Percentiles rank a stretch among this genome's conserved stretches.
Conservation (phyloP, 2,113 vertebrate genomes). For the Etheostoma spectabile region DNA sequence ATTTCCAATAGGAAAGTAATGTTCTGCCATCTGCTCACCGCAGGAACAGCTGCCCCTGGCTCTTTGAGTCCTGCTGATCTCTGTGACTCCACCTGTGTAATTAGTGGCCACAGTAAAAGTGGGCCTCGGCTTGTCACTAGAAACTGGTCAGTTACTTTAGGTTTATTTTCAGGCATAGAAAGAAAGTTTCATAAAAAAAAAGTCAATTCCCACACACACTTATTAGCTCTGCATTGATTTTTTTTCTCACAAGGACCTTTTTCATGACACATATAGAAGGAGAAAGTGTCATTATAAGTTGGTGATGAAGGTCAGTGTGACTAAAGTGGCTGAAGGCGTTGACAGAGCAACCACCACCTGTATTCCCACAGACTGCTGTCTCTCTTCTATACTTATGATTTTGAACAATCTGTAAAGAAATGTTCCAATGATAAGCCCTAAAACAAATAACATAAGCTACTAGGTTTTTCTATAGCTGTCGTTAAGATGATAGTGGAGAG, state of each 20-base stretch:
- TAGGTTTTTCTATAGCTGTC: not conserved
- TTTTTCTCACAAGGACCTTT: no score
- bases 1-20: constrained; percentile 24
- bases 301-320: not conserved
- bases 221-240: no score
- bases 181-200: not conserved
- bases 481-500: not conserved
- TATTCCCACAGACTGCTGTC: not conserved
- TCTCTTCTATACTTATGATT: not conserved
- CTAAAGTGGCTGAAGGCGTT: not conserved
- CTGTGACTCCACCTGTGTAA: not conserved
- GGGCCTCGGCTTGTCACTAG: not conserved
- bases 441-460: not conserved
- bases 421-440: not conserved
- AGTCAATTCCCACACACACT: no score
- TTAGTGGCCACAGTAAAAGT: not conserved
- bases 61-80: constrained; percentile 12
- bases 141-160: not conserved
- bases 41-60: constrained; percentile 19
- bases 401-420: not conserved
- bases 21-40: constrained; percentile 14
- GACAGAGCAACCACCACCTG: not conserved
- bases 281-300: not conserved
- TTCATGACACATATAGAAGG: not conserved
- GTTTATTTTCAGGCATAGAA: not conserved